Evolutionary conservation across 2,797 vertebrate species (phyloP).

Genomic region (Megaceryle alcyon): DNA sequence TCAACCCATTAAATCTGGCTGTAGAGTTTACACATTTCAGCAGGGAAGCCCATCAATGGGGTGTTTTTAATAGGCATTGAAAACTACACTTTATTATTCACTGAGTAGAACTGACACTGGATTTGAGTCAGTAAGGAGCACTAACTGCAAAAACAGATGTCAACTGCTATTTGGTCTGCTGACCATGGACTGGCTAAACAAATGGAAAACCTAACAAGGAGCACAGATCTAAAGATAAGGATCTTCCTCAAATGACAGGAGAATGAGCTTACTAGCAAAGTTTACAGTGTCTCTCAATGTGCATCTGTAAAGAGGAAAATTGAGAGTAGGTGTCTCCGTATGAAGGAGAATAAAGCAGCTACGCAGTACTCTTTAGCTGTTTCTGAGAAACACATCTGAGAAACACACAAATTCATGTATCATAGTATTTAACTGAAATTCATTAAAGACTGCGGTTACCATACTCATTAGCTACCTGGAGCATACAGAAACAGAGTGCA

Average conservation of each 20-base stretch:
- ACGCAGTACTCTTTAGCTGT: neutral
- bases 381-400: neutral
- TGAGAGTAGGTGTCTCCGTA: neutral
- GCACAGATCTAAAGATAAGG: neutral
- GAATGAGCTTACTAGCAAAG: neutral
- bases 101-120: neutral
- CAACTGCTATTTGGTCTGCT: slow-evolving; percentile 32
- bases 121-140: slow-evolving; percentile 16
- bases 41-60: slow-evolving; percentile 20
- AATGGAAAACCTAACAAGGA: slow-evolving; percentile 10
- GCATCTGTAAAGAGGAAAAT: neutral
- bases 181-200: slow-evolving; percentile 7
- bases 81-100: slow-evolving; percentile 34
- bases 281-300: neutral
- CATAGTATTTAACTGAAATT: neutral
- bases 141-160: slow-evolving; percentile 45
- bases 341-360: neutral
- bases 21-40: slow-evolving; percentile 6
- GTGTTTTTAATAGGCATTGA: slow-evolving; percentile 31
- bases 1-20: neutral
- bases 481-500: neutral
- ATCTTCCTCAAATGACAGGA: neutral
- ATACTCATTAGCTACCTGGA: neutral
- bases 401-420: neutral
- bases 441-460: neutral